phyloP scores from a whole-genome alignment of 2,113 vertebrate genomes.

The Alosa alosa region DNA sequence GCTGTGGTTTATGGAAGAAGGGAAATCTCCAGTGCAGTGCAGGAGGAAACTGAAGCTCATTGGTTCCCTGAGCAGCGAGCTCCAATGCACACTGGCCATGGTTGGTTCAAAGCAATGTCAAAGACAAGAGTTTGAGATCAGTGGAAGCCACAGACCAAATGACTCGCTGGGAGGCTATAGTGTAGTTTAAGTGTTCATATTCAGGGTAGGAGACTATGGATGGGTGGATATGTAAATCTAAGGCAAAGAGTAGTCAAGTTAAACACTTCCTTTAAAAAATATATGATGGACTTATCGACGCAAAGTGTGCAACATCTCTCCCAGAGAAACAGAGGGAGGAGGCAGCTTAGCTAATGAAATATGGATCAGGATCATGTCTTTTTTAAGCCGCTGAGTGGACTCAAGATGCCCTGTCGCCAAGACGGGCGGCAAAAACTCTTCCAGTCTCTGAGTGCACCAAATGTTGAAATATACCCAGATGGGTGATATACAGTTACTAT shows the following conservation, averaged over 20 bases:
- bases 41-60: background rate
- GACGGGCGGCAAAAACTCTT: background rate
- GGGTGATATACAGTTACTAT: background rate
- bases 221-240: background rate
- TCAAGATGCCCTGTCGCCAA: background rate
- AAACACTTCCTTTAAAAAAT: background rate
- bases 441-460: background rate
- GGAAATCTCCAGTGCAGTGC: background rate
- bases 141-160: background rate
- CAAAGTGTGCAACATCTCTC: background rate
- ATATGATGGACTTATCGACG: background rate
- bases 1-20: background rate
- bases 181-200: background rate
- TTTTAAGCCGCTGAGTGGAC: background rate
- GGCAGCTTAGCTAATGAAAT: background rate
- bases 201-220: background rate
- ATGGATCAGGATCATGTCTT: background rate
- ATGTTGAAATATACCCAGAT: background rate
- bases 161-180: background rate
- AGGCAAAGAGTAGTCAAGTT: background rate
- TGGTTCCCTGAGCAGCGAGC: background rate
- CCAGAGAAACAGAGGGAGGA: background rate
- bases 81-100: background rate
- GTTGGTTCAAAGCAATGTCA: background rate
- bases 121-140: background rate